Conservation (phyloP, 2,797 vertebrate species). For the Poeciliopsis infans region DNA sequence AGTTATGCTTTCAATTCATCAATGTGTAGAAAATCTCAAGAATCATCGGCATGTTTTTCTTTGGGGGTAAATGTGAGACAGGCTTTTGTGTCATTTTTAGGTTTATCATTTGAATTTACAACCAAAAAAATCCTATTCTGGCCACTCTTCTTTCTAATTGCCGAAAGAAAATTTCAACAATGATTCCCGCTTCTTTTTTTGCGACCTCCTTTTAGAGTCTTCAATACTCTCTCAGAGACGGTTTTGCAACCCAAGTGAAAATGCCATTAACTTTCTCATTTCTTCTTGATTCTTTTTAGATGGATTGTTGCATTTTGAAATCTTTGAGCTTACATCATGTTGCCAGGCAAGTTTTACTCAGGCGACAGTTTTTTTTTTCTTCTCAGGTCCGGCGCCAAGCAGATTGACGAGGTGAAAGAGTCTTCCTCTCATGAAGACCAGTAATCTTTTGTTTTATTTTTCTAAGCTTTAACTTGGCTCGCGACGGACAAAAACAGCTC, state of each 20-base stretch:
- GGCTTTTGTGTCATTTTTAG: not conserved
- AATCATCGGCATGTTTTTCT: not conserved
- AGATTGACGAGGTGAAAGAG: not conserved
- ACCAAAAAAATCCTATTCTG: not conserved
- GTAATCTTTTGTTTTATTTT: constrained; percentile 45
- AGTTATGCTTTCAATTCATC: not conserved
- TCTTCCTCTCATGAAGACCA: constrained; percentile 5
- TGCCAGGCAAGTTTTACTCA: not conserved
- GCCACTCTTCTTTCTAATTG: not conserved
- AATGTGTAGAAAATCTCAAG: not conserved
- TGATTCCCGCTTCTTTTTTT: not conserved
- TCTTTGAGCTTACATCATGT: not conserved
- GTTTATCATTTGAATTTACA: not conserved
- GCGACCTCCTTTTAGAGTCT: not conserved
- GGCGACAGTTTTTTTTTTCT: not conserved
- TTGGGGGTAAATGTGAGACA: not conserved
- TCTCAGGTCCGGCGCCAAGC: not conserved
- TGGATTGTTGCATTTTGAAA: not conserved
- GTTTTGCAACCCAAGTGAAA: not conserved
- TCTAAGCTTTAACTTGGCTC: constrained; percentile 44
- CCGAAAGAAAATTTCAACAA: too few species aligned
- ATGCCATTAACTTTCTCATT: not conserved
- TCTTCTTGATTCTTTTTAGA: not conserved
- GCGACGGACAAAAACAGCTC: constrained; percentile 45
- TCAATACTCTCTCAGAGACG: not conserved